These are phyloP conservation scores for Drosophila cognata DNA, from an alignment of 2,888 invertebrate species.

Conservation along the genomic window DNA sequence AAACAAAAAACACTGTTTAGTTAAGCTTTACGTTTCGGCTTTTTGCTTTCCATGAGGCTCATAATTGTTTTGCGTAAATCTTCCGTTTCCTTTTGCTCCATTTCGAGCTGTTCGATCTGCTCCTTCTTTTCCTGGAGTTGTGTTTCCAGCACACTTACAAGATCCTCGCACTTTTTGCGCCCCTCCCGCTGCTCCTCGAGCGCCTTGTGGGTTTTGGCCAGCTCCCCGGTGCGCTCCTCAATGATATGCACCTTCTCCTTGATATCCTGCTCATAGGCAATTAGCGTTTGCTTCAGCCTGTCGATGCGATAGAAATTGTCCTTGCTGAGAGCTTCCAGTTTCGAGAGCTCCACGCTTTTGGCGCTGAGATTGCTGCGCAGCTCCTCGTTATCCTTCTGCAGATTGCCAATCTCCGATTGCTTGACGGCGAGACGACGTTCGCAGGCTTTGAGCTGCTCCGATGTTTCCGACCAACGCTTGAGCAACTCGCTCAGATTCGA, in stretches of 20 bases:
- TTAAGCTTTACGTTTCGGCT: constrained; percentile 81
- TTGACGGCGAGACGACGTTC: constrained; percentile 81
- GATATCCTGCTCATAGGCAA: constrained; percentile 81
- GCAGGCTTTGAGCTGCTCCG: constrained; percentile 76
- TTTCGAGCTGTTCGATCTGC: constrained; percentile 80
- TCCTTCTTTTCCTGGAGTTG: constrained; percentile 84
- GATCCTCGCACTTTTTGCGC: constrained; percentile 82
- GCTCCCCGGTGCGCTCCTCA: constrained; percentile 81
- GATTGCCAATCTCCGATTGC: constrained; percentile 76
- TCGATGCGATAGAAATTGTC: constrained; percentile 82
- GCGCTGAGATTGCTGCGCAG: constrained; percentile 63
- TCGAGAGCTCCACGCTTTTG: constrained; percentile 77
- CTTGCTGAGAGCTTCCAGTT: constrained; percentile 72
- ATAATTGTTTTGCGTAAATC: constrained; percentile 84
- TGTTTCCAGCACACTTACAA: constrained; percentile 81
- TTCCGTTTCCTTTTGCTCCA: constrained; percentile 83
- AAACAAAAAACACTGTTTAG: no score
- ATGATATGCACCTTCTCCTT: constrained; percentile 80
- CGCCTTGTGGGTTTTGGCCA: constrained; percentile 78
- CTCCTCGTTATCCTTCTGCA: constrained; percentile 79
- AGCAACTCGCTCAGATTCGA: constrained; percentile 78
- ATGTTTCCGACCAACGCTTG: constrained; percentile 81
- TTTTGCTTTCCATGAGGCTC: constrained; percentile 84
- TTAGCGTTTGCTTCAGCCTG: constrained; percentile 82
- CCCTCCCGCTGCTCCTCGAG: constrained; percentile 83